A percentile compares a stretch with the other conserved stretches of the same genome.
These are phyloP conservation scores for Ammospiza maritima DNA, from an alignment of 2,797 vertebrate species.

Conservation along the genomic window DNA sequence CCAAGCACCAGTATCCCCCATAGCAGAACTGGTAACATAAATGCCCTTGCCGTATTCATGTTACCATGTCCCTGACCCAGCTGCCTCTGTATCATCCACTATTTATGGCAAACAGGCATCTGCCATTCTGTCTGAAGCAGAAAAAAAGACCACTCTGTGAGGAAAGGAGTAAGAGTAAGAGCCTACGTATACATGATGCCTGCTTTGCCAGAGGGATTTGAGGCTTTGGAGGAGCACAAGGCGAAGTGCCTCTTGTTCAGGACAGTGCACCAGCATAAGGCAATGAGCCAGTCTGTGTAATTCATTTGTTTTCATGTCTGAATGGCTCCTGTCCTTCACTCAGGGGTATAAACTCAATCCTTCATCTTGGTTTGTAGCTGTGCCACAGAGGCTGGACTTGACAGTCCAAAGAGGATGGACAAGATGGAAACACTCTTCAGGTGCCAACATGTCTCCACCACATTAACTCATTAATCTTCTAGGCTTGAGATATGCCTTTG, in stretches of 20 bases:
- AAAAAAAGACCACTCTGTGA: neutral
- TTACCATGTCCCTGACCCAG: neutral
- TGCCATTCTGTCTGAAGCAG: neutral
- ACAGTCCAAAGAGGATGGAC: neutral
- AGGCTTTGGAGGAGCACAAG: neutral
- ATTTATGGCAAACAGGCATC: neutral
- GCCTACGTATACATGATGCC: neutral
- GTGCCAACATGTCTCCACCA: neutral
- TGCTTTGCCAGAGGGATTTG: neutral
- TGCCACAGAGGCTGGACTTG: neutral
- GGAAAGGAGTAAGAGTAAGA: neutral
- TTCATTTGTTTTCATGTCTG: rapidly evolving
- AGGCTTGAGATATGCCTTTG: neutral
- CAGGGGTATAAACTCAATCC: neutral
- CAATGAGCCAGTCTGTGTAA: neutral
- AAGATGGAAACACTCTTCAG: neutral
- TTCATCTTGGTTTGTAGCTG: neutral
- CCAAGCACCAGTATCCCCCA: neutral
- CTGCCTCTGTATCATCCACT: neutral
- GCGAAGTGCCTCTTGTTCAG: neutral
- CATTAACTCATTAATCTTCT: neutral
- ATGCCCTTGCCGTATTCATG: neutral
- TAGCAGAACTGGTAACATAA: neutral
- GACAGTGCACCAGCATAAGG: neutral
- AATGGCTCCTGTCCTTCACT: neutral